These are phyloP conservation scores for Drosophila ambigua DNA, from an alignment of 1,140 invertebrate species.

Conservation along the genomic window DNA sequence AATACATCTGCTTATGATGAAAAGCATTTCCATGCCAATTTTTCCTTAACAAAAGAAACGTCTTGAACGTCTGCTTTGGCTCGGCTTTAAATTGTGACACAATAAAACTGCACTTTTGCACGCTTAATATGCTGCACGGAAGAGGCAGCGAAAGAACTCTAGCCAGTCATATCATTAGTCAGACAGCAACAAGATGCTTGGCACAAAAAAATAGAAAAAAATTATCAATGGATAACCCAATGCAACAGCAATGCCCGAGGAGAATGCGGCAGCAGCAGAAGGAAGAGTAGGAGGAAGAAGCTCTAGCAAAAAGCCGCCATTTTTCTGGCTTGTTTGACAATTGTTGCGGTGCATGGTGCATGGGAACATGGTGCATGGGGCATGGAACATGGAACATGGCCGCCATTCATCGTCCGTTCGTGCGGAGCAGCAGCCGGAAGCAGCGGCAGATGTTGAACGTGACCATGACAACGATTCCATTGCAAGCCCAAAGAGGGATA, in stretches of 20 bases:
- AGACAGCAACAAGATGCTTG: too few species aligned
- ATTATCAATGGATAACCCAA: constrained; percentile 1
- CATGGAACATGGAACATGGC: constrained; percentile 51
- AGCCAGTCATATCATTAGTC: too few species aligned
- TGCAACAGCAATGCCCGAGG: constrained; percentile 3
- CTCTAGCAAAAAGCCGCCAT: constrained; percentile 59
- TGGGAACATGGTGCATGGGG: constrained; percentile 32
- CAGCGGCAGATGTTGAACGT: constrained; percentile 65
- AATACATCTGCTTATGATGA: too few species aligned
- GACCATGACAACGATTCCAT: constrained; percentile 73
- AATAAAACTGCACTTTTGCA: too few species aligned
- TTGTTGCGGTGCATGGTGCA: constrained; percentile 55
- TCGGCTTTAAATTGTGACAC: too few species aligned
- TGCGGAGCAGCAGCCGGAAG: constrained; percentile 63
- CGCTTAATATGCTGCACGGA: too few species aligned
- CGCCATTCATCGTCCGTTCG: constrained; percentile 68
- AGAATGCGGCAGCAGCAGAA: neutral
- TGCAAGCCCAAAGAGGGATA: neutral
- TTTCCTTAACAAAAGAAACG: too few species aligned
- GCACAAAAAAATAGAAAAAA: too few species aligned
- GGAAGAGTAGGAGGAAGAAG: constrained; percentile 7
- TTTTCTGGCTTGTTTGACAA: constrained; percentile 80
- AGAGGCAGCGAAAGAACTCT: too few species aligned
- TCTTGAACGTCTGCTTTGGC: too few species aligned
- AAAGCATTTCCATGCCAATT: too few species aligned